Conservation (phyloP, 1,140 invertebrate species). For the Lasaia peninsularis region DNA sequence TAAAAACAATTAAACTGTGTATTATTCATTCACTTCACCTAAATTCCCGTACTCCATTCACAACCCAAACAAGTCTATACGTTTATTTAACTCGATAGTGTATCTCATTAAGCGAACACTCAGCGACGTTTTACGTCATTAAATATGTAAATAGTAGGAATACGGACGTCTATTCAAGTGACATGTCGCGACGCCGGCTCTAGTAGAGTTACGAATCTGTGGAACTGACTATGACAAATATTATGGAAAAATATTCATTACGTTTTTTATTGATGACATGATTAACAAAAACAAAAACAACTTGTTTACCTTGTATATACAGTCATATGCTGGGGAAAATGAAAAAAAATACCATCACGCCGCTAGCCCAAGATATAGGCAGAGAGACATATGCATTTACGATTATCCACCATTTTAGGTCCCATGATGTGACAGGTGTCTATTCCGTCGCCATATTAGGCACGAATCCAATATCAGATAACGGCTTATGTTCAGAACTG, state of each 20-base stretch:
- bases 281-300: not conserved
- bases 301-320: not conserved
- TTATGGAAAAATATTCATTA: conserved; percentile 13
- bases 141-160: conserved; percentile 68
- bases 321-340: too few species aligned
- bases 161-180: conserved; percentile 59
- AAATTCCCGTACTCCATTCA: conserved; percentile 27
- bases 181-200: conserved; percentile 54
- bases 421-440: too few species aligned
- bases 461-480: too few species aligned
- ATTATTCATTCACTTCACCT: conserved; percentile 33
- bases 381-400: too few species aligned
- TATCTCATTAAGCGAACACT: conserved; percentile 59
- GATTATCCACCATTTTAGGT: too few species aligned
- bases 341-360: too few species aligned
- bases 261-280: conserved; percentile 1
- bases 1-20: conserved; percentile 18
- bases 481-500: too few species aligned
- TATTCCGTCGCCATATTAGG: too few species aligned
- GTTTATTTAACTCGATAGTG: conserved; percentile 47
- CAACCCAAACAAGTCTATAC: conserved; percentile 24
- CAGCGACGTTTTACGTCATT: conserved; percentile 59
- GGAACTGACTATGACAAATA: conserved; percentile 18
- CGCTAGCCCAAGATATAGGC: too few species aligned
- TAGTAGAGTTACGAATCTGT: conserved; percentile 39